These are phyloP conservation scores for Monochamus saltuarius DNA, from an alignment of 1,140 invertebrate species.

Conservation along the genomic window DNA sequence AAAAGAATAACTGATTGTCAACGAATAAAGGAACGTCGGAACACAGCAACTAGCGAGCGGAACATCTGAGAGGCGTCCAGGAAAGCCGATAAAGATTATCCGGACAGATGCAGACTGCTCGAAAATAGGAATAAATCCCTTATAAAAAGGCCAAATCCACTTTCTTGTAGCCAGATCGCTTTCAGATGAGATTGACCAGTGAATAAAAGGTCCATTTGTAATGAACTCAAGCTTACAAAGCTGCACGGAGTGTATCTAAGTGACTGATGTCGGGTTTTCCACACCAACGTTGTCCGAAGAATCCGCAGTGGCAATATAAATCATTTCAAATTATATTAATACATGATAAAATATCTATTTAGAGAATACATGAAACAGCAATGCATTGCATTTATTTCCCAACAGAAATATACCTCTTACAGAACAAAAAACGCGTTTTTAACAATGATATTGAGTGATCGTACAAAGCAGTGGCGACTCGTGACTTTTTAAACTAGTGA, in stretches of 20 bases:
- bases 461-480: too few relatives aligned
- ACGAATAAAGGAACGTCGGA: slow-evolving; percentile 37
- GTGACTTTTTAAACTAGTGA: too few relatives aligned
- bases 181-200: slow-evolving; percentile 51
- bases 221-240: slow-evolving; percentile 46
- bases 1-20: slow-evolving; percentile 47
- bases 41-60: slow-evolving; percentile 24
- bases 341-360: too few relatives aligned
- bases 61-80: slow-evolving; percentile 13
- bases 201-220: slow-evolving; percentile 52
- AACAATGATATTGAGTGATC: too few relatives aligned
- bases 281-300: too few relatives aligned
- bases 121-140: slow-evolving; percentile 43
- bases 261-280: background rate
- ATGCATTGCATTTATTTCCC: too few relatives aligned
- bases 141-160: slow-evolving; percentile 49
- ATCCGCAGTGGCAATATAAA: too few relatives aligned
- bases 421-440: too few relatives aligned
- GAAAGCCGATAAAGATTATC: background rate
- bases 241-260: slow-evolving; percentile 4
- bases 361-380: too few relatives aligned
- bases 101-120: slow-evolving; percentile 5
- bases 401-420: too few relatives aligned
- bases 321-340: too few relatives aligned
- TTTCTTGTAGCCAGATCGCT: slow-evolving; percentile 49